phyloP scores from a whole-genome alignment of 2,113 vertebrate species.

The Sapajus apella region DNA sequence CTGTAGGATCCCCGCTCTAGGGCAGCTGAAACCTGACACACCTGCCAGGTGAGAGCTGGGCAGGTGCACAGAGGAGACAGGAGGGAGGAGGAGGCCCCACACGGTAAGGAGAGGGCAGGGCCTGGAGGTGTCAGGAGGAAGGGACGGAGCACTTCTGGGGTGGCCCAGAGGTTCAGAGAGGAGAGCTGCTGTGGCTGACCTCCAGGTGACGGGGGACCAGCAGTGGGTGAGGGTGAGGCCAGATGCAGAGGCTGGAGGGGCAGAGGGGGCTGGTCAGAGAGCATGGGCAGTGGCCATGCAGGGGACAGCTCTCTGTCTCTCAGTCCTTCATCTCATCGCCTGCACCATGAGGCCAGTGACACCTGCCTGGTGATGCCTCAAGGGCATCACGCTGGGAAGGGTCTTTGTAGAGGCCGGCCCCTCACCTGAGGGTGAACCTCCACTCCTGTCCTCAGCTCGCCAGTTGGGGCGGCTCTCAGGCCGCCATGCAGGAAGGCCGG shows the following conservation, averaged over 20 bases:
- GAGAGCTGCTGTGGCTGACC: not conserved
- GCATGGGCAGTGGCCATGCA: not conserved
- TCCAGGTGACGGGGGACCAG: rapidly evolving
- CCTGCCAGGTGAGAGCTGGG: not conserved
- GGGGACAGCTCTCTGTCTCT: not conserved
- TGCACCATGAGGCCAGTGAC: too few species aligned
- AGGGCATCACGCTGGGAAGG: not conserved
- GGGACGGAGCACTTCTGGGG: not conserved
- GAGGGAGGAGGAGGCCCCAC: not conserved
- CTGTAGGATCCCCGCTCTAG: not conserved
- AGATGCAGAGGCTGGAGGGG: not conserved
- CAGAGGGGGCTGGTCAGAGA: not conserved
- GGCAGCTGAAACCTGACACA: too few species aligned
- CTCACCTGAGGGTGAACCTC: rapidly evolving
- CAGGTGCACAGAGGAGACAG: not conserved
- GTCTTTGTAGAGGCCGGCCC: not conserved
- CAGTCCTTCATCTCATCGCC: not conserved
- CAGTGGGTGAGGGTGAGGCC: not conserved
- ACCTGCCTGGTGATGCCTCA: not conserved
- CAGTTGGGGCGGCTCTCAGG: not conserved
- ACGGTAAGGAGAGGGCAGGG: not conserved
- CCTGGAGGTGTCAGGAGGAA: not conserved
- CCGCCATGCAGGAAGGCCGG: not conserved
- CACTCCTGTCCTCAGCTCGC: rapidly evolving
- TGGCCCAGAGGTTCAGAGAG: not conserved